Conservation (phyloP, 2,888 invertebrate genomes). For the Eledona agricola region DNA sequence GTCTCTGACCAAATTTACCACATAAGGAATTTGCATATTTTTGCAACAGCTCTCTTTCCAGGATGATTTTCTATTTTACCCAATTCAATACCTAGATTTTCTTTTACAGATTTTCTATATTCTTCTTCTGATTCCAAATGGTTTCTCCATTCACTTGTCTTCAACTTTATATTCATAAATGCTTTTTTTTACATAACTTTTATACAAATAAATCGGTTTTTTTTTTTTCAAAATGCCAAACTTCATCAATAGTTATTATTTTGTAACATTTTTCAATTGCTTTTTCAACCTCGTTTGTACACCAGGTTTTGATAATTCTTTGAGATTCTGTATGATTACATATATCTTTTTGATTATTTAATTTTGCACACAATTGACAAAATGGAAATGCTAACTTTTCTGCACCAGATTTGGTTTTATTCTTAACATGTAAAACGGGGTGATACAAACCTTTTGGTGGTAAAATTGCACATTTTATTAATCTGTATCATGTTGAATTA, state of each 20-base stretch:
- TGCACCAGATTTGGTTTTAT: too few species aligned
- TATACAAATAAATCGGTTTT: neutral
- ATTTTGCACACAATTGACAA: too few species aligned
- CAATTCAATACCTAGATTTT: slow-evolving; percentile 2
- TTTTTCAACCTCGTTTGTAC: too few species aligned
- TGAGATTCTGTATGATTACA: too few species aligned
- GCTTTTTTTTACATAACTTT: neutral
- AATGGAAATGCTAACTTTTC: too few species aligned
- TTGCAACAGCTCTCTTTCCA: neutral
- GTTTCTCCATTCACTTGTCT: neutral
- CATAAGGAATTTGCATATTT: slow-evolving; percentile 2
- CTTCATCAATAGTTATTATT: slow-evolving; percentile 1
- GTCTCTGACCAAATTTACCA: neutral
- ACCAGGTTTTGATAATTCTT: too few species aligned
- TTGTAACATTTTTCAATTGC: neutral
- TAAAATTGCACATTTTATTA: too few species aligned
- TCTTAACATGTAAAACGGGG: too few species aligned
- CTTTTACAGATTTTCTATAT: slow-evolving; percentile 1
- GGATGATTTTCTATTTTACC: slow-evolving; percentile 1
- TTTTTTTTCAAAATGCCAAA: neutral
- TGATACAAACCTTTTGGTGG: too few species aligned
- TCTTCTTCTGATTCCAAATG: slow-evolving; percentile 1
- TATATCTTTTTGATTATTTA: too few species aligned
- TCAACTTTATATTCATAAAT: neutral
- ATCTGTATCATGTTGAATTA: too few species aligned